phyloP scores from a whole-genome alignment of 1,140 invertebrate genomes.

The Drosophila ohnishii region DNA sequence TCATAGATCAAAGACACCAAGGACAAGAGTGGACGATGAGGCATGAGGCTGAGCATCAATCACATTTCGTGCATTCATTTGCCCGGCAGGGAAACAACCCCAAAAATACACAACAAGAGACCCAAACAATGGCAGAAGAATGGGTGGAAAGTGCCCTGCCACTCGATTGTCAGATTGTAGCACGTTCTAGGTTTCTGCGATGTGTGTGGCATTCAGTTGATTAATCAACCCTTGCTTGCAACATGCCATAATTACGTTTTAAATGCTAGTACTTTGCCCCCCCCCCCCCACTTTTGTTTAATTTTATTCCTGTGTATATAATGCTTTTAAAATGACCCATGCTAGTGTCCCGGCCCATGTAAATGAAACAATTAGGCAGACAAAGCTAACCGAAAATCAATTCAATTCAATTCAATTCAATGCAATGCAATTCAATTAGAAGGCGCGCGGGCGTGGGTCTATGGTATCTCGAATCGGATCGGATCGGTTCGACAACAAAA shows the following conservation, averaged over 20 bases:
- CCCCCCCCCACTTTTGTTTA: slow-evolving; percentile 9
- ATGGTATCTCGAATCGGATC: slow-evolving; percentile 7
- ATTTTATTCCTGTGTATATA: slow-evolving; percentile 29
- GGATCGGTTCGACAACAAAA: slow-evolving; percentile 7
- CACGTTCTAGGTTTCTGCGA: slow-evolving; percentile 11
- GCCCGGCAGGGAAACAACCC: slow-evolving; percentile 36
- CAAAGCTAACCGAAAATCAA: slow-evolving; percentile 65
- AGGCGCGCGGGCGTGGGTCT: slow-evolving; percentile 9
- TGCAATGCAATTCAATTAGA: slow-evolving; percentile 63
- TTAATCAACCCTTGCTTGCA: slow-evolving; percentile 68
- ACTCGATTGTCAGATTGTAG: slow-evolving; percentile 54
- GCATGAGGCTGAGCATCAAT: slow-evolving; percentile 48
- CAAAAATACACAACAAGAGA: slow-evolving; percentile 16
- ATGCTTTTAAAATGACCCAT: slow-evolving; percentile 13
- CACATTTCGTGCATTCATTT: slow-evolving; percentile 37
- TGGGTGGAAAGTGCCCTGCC: slow-evolving; percentile 28
- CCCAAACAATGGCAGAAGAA: slow-evolving; percentile 15
- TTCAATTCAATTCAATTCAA: slow-evolving; percentile 68
- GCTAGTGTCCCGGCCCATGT: neutral
- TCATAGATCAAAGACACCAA: slow-evolving; percentile 48
- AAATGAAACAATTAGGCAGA: slow-evolving; percentile 47
- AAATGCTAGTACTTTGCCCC: slow-evolving; percentile 44
- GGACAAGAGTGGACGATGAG: slow-evolving; percentile 12
- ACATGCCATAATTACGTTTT: slow-evolving; percentile 68
- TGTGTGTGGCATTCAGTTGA: slow-evolving; percentile 52